Evolutionary conservation across 1,140 invertebrate genomes (phyloP).

Genomic region (Diachasmimorpha longicaudata): DNA sequence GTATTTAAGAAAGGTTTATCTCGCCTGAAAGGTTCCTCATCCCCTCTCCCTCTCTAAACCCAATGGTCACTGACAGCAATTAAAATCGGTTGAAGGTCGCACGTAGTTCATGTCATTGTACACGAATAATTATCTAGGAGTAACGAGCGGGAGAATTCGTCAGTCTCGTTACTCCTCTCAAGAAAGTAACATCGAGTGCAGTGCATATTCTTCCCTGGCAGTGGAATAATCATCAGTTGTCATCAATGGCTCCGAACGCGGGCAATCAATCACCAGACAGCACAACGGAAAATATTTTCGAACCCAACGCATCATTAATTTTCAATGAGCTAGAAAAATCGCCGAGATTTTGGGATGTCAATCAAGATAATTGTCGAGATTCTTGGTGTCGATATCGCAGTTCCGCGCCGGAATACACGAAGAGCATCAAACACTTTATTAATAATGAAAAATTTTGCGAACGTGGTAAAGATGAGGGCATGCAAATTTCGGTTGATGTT

Average conservation of each 20-base stretch:
- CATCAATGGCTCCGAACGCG: neutral
- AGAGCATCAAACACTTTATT: neutral
- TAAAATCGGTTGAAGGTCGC: neutral
- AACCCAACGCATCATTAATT: constrained; percentile 17
- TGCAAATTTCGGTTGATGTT: neutral
- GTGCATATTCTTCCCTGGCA: neutral
- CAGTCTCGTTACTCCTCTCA: neutral
- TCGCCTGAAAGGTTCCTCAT: neutral
- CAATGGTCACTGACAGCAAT: too few relatives aligned
- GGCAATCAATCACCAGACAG: neutral
- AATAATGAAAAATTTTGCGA: neutral
- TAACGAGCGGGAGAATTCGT: neutral
- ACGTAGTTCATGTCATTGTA: neutral
- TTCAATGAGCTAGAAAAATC: constrained; percentile 4
- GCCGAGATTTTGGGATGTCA: neutral
- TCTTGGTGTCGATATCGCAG: neutral
- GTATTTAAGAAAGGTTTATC: neutral
- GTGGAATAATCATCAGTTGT: neutral
- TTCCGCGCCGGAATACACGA: neutral
- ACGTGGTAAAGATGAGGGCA: neutral
- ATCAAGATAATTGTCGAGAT: neutral
- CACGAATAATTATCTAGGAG: too few relatives aligned
- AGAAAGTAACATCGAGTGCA: neutral
- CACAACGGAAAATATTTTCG: neutral
- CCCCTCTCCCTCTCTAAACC: neutral